Evolutionary conservation across 2,888 invertebrate genomes (phyloP).

Genomic region (Lithophane ornitopus): DNA sequence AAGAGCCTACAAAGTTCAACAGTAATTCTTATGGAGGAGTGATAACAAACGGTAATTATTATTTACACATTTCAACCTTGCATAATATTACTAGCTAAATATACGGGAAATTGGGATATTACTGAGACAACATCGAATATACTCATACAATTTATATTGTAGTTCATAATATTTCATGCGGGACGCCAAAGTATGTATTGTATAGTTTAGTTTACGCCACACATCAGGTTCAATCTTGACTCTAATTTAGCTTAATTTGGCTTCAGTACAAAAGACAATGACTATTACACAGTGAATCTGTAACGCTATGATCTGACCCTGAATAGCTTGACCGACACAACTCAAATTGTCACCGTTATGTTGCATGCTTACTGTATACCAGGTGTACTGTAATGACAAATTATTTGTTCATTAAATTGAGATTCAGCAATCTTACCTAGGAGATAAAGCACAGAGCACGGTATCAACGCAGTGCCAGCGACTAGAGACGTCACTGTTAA

Average conservation of each 20-base stretch:
- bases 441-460: background rate
- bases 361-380: too few species aligned
- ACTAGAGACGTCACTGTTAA: background rate
- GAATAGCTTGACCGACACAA: background rate
- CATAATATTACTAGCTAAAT: constrained; percentile 1
- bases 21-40: constrained; percentile 84
- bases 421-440: background rate
- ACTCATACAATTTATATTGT: too few species aligned
- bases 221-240: background rate
- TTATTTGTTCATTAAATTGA: background rate
- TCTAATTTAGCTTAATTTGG: background rate
- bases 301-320: background rate
- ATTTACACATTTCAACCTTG: constrained; percentile 43
- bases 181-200: constrained; percentile 1
- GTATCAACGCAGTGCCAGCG: background rate
- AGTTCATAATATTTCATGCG: constrained; percentile 12
- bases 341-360: too few species aligned
- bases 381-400: too few species aligned
- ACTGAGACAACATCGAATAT: background rate
- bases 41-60: constrained; percentile 83
- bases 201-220: background rate
- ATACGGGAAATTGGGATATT: constrained; percentile 8
- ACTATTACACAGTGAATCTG: background rate
- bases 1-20: constrained; percentile 84
- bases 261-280: background rate